Percentiles rank a stretch among this genome's conserved stretches.
Evolutionary conservation across 2,113 vertebrate genomes (phyloP).

Genomic region (Tinamus guttatus): DNA sequence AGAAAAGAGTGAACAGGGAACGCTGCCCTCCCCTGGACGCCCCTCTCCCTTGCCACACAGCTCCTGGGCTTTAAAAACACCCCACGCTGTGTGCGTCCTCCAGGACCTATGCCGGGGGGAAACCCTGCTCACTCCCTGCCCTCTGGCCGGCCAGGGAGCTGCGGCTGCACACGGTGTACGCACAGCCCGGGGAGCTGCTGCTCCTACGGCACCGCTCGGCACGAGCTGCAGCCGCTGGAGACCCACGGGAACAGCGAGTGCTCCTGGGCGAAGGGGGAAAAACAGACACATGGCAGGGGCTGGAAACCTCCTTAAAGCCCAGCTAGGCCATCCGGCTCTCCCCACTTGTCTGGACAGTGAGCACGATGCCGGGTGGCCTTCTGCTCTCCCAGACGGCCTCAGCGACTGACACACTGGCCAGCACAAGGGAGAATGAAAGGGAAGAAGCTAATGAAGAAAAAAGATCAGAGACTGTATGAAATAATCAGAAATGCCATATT

Average conservation of each 20-base stretch:
- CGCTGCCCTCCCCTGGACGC: neutral
- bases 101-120: neutral
- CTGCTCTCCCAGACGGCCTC: neutral
- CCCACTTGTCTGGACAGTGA: neutral
- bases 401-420: fast-evolving
- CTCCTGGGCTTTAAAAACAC: neutral
- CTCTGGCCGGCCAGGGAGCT: neutral
- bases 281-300: neutral
- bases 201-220: neutral
- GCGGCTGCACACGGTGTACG: too few species aligned
- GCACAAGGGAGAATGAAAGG: neutral
- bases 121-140: neutral
- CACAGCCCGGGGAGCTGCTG: neutral
- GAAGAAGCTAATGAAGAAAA: neutral
- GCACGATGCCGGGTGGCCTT: neutral
- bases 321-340: neutral
- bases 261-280: neutral
- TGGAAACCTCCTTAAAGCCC: neutral
- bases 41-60: neutral
- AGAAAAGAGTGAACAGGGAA: neutral
- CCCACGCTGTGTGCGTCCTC: neutral
- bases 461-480: neutral
- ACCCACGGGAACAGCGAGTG: neutral
- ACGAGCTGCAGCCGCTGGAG: neutral
- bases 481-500: neutral